Evolutionary conservation across 2,113 vertebrate species (phyloP).

Genomic region (Oryzias woworae): DNA sequence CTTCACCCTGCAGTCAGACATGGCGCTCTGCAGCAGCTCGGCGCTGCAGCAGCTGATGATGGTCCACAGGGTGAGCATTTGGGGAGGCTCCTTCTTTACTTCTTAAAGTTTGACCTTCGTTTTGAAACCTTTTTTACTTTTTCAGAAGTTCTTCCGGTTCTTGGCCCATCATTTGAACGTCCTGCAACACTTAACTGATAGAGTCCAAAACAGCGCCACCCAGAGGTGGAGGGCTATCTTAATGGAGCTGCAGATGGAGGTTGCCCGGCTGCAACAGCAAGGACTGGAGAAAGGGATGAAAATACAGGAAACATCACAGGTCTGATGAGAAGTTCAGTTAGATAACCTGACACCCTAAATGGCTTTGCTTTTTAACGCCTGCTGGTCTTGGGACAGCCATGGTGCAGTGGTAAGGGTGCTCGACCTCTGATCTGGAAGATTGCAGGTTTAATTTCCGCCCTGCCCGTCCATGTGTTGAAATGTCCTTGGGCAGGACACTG

Average conservation of each 20-base stretch:
- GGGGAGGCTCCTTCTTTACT: neutral
- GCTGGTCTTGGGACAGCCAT: too few relatives aligned
- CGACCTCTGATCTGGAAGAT: too few relatives aligned
- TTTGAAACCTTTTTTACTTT: neutral
- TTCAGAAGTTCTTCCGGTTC: conserved; percentile 83
- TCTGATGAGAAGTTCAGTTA: conserved; percentile 44
- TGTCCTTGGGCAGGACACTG: too few relatives aligned
- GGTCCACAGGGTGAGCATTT: conserved; percentile 79
- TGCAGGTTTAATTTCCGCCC: too few relatives aligned
- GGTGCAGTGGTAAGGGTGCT: too few relatives aligned
- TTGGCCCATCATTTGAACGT: conserved; percentile 68
- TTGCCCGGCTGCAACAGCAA: conserved; percentile 67
- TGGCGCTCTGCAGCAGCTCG: conserved; percentile 59
- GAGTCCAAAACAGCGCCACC: conserved; percentile 61
- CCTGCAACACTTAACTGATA: conserved; percentile 71
- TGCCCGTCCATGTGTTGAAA: too few relatives aligned
- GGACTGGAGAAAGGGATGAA: conserved; percentile 70
- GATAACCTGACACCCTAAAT: too few relatives aligned
- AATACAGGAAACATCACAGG: conserved; percentile 80
- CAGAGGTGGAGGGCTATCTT: conserved; percentile 66
- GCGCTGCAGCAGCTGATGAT: conserved; percentile 74
- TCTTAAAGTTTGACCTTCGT: neutral
- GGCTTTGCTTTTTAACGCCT: too few relatives aligned
- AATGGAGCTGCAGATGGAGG: conserved; percentile 70
- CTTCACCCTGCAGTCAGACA: conserved; percentile 51